These are phyloP conservation scores for Troides aeacus DNA, from an alignment of 2,888 invertebrate genomes.

Conservation along the genomic window DNA sequence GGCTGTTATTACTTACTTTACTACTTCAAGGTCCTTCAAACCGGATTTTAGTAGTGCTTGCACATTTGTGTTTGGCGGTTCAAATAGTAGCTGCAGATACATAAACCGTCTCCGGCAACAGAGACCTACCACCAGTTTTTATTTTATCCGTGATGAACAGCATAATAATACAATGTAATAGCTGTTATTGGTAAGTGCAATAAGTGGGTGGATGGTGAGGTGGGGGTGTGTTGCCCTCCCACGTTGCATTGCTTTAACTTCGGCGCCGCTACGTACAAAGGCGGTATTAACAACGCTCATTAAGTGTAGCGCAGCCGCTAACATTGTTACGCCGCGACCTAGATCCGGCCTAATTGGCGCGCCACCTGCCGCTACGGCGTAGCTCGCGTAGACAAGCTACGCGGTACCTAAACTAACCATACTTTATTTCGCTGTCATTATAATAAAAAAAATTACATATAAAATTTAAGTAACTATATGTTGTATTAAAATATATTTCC, in stretches of 20 bases:
- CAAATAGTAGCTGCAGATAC: no score
- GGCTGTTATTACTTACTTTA: no score
- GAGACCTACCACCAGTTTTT: no score
- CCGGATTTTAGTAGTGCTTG: no score
- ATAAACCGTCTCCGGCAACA: no score
- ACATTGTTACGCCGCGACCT: slow-evolving; percentile 26
- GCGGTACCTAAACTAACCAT: slow-evolving; percentile 21
- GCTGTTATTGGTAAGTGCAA: not conserved
- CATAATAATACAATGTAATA: no score
- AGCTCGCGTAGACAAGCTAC: slow-evolving; percentile 21
- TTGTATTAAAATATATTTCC: no score
- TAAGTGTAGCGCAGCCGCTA: slow-evolving; percentile 23
- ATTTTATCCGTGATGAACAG: no score
- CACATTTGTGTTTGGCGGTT: no score
- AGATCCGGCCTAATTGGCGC: slow-evolving; percentile 30
- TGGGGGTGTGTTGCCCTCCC: not conserved
- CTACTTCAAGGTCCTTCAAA: no score
- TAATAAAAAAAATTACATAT: not conserved
- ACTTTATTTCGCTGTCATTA: not conserved
- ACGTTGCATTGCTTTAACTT: slow-evolving; percentile 3
- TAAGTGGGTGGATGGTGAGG: not conserved
- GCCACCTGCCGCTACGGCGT: slow-evolving; percentile 31
- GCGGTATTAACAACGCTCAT: slow-evolving; percentile 23
- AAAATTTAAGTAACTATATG: not conserved
- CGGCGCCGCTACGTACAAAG: slow-evolving; percentile 9